Base-by-base conservation (phyloP, 2,888 invertebrate species). In the Drosophila kuntzei region DNA sequence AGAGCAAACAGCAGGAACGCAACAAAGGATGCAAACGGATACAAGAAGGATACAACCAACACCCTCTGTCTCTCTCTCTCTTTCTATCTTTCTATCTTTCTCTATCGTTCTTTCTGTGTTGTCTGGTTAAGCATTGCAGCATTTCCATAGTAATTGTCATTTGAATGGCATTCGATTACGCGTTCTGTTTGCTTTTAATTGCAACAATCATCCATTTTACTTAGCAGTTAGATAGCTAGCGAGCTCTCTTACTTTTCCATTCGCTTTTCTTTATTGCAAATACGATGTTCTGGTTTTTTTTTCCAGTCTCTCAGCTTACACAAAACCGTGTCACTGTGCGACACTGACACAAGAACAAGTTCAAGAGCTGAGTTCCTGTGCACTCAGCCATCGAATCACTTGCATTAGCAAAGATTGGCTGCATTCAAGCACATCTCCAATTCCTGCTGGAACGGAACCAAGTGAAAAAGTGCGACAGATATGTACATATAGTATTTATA, bases 171-270 rank as follows among this genome's bases (percentile, higher is more conserved):
- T 86, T 83, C 86, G 78, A 82, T 83, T 86, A 80, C 76, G 79
- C 84, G 67, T 79, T 80, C 71, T 84, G 79, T 82, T 82, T 82
- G 72, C 60, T 64, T 84, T 82, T 84, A 81, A 81, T 80, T 84
- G 84, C 81, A 72, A 41, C 62, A 57, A 65, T 80, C 73, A 80
- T 74, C 76, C 55, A 71, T 80, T 76, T 61, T 57, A 60, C 65
- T 78, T 65, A 69, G 61, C 65, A 63, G 62, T 69, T 66, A 44
- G 51, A 3, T 14, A 14, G 22, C 11, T 14, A 14, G 11, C 27
- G n/a, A 53, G 37, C 22, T 47, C 11, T 18, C 39, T 62, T 25
- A 41, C 59, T 57, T 39, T 57, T 46, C 46, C 65, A 54, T 36
- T 65, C 53, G 34, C 22, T 37, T 43, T 37, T 51, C 3, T 32